A percentile compares a stretch with the other conserved stretches of the same genome.
These are phyloP conservation scores for Drosophila mojavensis DNA, from an alignment of 1,140 invertebrate species.

Conservation along the genomic window DNA sequence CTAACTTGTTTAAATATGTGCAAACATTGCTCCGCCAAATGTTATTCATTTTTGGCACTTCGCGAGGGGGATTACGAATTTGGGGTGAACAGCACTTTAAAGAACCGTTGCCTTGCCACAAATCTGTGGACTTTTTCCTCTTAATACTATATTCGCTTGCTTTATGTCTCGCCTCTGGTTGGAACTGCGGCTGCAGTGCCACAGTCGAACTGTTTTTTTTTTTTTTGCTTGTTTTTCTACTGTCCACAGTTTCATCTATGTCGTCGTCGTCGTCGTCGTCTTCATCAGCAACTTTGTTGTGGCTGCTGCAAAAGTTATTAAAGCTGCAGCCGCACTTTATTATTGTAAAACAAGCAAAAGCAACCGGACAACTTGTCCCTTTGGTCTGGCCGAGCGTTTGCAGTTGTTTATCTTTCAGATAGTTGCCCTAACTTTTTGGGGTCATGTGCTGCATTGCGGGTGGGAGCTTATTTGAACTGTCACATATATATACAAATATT, in stretches of 20 bases:
- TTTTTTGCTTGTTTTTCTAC: conserved; percentile 35
- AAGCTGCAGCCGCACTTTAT: conserved; percentile 78
- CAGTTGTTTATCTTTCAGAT: conserved; percentile 70
- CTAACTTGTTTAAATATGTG: conserved; percentile 79
- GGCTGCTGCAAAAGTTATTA: conserved; percentile 72
- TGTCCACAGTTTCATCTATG: conserved; percentile 11
- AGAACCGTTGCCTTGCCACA: conserved; percentile 8
- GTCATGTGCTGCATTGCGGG: conserved; percentile 22
- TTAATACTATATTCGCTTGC: conserved; percentile 19
- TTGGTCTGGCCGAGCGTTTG: conserved; percentile 16
- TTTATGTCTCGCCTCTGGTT: conserved; percentile 49
- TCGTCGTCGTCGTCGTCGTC: conserved; percentile 44
- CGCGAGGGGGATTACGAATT: background rate
- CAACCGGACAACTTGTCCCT: conserved; percentile 44
- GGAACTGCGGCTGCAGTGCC: conserved; percentile 52
- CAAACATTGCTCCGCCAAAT: conserved; percentile 72
- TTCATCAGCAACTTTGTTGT: conserved; percentile 59
- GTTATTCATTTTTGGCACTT: conserved; percentile 70
- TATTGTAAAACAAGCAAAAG: conserved; percentile 69
- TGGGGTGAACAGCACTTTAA: conserved; percentile 4
- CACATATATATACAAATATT: conserved; percentile 18
- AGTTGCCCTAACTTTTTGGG: conserved; percentile 62
- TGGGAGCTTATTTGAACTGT: conserved; percentile 29
- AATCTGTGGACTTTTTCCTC: conserved; percentile 1
- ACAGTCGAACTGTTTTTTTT: conserved; percentile 54